Evolutionary conservation across 2,888 invertebrate species (phyloP).

Genomic region (Hydroisotoma schaefferi): DNA sequence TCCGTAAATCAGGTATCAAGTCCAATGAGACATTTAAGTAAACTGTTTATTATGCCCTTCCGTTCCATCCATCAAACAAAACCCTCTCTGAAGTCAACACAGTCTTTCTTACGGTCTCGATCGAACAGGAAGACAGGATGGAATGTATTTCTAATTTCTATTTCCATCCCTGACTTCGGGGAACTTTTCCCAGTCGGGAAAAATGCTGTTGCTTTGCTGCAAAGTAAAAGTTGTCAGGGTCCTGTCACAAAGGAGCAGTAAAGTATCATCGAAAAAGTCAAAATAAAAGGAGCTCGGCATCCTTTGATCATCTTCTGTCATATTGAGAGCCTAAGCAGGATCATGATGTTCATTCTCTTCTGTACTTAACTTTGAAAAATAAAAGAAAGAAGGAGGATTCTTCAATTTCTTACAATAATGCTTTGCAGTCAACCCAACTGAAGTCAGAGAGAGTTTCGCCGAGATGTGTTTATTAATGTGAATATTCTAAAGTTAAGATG

Average conservation of each 20-base stretch:
- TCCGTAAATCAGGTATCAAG: too few relatives aligned
- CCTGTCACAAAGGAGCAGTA: constrained; percentile 37
- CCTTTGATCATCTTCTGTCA: constrained; percentile 28
- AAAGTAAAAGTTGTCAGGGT: constrained; percentile 21
- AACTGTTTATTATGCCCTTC: too few relatives aligned
- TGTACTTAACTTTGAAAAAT: constrained; percentile 12
- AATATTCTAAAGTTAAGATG: constrained; percentile 4
- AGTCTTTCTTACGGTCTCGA: not conserved
- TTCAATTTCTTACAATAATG: too few relatives aligned
- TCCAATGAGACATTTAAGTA: too few relatives aligned
- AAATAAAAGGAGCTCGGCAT: constrained; percentile 45
- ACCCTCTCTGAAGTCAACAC: not conserved
- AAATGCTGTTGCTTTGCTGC: not conserved
- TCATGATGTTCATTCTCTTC: not conserved
- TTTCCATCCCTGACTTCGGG: too few relatives aligned
- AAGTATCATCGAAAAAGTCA: constrained; percentile 47
- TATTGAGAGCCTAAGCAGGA: constrained; percentile 34
- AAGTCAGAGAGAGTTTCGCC: not conserved
- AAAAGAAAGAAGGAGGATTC: not conserved
- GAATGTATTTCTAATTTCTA: not conserved
- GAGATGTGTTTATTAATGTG: constrained; percentile 15
- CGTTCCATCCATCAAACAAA: too few relatives aligned
- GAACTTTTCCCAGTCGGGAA: not conserved
- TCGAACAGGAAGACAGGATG: not conserved
- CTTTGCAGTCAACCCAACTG: not conserved